Base-by-base conservation (phyloP, 2,113 vertebrate species). In the Accipiter virgatus region DNA sequence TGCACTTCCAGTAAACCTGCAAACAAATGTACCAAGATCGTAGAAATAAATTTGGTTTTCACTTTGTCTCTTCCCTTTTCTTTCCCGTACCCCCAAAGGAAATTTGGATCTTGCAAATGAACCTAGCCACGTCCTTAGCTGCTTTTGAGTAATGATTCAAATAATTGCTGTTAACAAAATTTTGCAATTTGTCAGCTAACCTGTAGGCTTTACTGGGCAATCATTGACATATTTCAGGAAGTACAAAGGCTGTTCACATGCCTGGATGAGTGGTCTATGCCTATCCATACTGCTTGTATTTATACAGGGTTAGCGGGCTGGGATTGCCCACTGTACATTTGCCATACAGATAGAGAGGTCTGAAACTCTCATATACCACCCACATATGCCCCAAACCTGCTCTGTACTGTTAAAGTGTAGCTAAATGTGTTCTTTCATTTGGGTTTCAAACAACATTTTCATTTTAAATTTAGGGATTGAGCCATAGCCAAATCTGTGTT, bases 381-480 rank as follows among this genome's bases (percentile, higher is more conserved):
- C 81, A 90, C 74, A 32, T 45, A 61, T 16, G 18, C 27, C 72
- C 71, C 62, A 85, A 88, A 86, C 40, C 53, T 81, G 58, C 61
- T 58, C 50, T 38, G 66, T 43, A 20, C 36, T 74, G 58, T 34
- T 82, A 19, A 84, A 90, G 55, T 70, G 66, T 27, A 90, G 52
- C 48, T 89, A 81, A 93, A 88, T 55, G 55, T n/a, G 43, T 43
- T 53, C 82, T 92, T 96, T 81, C 79, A 36, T 81, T 88, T 63
- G 52, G 47, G 71, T 89, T 95, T 94, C 85, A 95, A 93, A 92
- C 72, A 55, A 87, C 80, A 92, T 88, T 81, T 80, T 95, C 58
- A 88, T 88, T 94, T 90, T 61, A 86, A 87, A 93, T 88, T 79
- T 94, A 91, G 91, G 78, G 84, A 93, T 23, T 90, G 92, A 96